Evolutionary conservation across 2,797 vertebrate genomes (phyloP).

Genomic region (Ceryle rudis): DNA sequence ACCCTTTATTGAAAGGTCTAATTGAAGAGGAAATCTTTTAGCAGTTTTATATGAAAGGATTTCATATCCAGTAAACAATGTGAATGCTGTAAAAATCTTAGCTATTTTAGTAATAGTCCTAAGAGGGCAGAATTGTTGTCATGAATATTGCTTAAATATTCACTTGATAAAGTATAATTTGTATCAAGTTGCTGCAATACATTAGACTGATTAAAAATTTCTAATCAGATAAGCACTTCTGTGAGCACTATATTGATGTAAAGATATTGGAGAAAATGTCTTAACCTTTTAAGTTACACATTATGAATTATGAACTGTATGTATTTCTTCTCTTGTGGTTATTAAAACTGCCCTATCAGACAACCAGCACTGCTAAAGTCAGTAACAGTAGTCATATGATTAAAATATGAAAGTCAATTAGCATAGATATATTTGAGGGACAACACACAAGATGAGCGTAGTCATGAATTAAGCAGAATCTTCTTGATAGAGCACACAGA

Average conservation of each 20-base stretch:
- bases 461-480: neutral
- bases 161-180: neutral
- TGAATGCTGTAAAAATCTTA: neutral
- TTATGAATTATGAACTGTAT: neutral
- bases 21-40: neutral
- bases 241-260: neutral
- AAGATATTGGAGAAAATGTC: neutral
- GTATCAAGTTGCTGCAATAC: neutral
- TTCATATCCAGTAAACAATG: neutral
- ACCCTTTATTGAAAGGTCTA: neutral
- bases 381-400: neutral
- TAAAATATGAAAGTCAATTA: neutral
- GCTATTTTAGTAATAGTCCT: neutral
- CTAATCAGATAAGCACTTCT: neutral
- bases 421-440: neutral
- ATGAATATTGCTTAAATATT: neutral
- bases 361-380: neutral
- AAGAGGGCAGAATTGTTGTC: neutral
- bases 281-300: neutral
- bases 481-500: neutral
- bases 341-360: neutral
- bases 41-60: neutral
- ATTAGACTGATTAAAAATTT: neutral
- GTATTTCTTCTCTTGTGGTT: neutral
- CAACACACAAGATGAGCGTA: neutral